Conservation (phyloP, 1,140 invertebrate genomes). For the Bombus superbus region DNA sequence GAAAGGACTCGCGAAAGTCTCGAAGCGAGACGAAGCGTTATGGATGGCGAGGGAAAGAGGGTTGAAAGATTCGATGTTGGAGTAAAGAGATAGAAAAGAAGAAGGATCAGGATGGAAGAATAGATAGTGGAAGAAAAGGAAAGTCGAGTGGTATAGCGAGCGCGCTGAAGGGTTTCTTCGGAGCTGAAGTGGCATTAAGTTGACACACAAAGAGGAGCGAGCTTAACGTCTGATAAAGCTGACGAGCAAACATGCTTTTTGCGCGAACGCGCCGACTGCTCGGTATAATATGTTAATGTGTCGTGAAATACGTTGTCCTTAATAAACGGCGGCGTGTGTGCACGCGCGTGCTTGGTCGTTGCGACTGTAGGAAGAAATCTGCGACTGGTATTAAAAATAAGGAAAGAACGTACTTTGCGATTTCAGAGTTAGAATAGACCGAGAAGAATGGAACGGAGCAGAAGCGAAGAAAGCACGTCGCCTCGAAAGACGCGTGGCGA, state of each 20-base stretch:
- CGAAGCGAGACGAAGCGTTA: not conserved
- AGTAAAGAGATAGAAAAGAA: slow-evolving; percentile 14
- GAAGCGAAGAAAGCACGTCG: no score
- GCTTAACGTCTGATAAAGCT: slow-evolving; percentile 77
- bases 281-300: slow-evolving; percentile 73
- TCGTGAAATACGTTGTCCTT: slow-evolving; percentile 63
- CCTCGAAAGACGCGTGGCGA: no score
- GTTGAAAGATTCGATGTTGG: not conserved
- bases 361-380: no score
- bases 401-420: no score
- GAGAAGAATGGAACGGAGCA: no score
- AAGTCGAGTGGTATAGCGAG: slow-evolving; percentile 42
- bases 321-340: slow-evolving; percentile 52
- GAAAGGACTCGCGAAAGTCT: not conserved
- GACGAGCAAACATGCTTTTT: slow-evolving; percentile 77
- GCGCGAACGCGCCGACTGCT: slow-evolving; percentile 51
- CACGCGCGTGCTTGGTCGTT: not conserved
- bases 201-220: slow-evolving; percentile 72
- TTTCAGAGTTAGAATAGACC: no score
- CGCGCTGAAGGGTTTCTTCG: slow-evolving; percentile 40
- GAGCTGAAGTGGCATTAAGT: slow-evolving; percentile 74
- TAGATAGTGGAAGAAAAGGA: not conserved
- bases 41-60: not conserved
- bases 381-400: no score
- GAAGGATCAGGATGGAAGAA: not conserved